These are phyloP conservation scores for Hanleya hanleyi DNA, from an alignment of 2,888 invertebrate species.

Conservation along the genomic window DNA sequence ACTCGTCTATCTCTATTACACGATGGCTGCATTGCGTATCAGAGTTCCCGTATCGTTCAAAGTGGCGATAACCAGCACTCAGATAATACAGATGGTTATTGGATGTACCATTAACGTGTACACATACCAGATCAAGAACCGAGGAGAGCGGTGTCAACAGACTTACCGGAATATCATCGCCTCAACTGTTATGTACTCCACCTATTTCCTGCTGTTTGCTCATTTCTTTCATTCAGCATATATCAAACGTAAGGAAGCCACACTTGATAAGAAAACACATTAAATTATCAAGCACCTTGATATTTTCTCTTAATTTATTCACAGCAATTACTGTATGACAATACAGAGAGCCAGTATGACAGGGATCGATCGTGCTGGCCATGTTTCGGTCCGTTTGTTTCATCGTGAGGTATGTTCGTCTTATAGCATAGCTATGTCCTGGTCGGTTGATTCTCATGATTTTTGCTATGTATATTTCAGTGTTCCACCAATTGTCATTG, in stretches of 20 bases:
- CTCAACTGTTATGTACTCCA: slow-evolving; percentile 71
- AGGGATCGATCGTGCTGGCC: too few relatives aligned
- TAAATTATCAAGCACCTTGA: too few relatives aligned
- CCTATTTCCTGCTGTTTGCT: slow-evolving; percentile 71
- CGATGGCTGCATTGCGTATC: slow-evolving; percentile 73
- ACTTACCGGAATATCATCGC: slow-evolving; percentile 73
- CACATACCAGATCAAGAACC: slow-evolving; percentile 76
- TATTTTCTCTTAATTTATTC: too few relatives aligned
- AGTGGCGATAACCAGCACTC: slow-evolving; percentile 92
- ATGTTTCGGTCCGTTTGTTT: too few relatives aligned
- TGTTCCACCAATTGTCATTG: too few relatives aligned
- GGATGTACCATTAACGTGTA: slow-evolving; percentile 94
- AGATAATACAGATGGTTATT: slow-evolving; percentile 94
- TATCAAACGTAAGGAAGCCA: slow-evolving; percentile 27
- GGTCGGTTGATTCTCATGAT: too few relatives aligned
- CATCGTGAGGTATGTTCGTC: too few relatives aligned
- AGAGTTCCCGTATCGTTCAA: slow-evolving; percentile 81
- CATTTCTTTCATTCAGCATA: slow-evolving; percentile 73
- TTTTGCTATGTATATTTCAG: too few relatives aligned
- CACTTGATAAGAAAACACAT: slow-evolving; percentile 47
- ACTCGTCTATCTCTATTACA: slow-evolving; percentile 76
- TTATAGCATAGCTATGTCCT: too few relatives aligned
- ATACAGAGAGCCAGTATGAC: too few relatives aligned
- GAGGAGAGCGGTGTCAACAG: slow-evolving; percentile 72
- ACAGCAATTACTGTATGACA: too few relatives aligned